Evolutionary conservation across 2,888 invertebrate species (phyloP).

Genomic region (Drosophila nr. medialis): DNA sequence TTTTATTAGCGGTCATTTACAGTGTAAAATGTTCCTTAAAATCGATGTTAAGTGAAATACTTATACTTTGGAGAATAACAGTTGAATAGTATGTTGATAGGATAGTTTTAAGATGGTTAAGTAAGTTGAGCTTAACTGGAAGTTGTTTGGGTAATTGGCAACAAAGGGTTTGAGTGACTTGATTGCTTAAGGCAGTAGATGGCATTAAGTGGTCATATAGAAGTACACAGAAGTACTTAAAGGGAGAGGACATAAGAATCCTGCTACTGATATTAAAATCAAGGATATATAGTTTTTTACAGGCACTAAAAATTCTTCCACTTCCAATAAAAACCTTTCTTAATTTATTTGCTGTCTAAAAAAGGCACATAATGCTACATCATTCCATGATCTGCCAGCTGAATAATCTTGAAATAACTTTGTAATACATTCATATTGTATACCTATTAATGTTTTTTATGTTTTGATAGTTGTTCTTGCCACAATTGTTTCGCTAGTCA

Average conservation of each 20-base stretch:
- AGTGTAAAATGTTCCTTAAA: background rate
- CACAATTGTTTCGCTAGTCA: background rate
- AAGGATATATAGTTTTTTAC: background rate
- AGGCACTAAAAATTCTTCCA: background rate
- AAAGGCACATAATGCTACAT: background rate
- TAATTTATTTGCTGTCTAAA: background rate
- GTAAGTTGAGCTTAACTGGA: background rate
- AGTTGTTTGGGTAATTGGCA: background rate
- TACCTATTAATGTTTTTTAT: background rate
- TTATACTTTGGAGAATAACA: background rate
- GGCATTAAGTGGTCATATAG: background rate
- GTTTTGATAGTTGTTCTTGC: background rate
- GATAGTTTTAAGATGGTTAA: background rate
- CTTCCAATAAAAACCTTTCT: background rate
- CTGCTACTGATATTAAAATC: background rate
- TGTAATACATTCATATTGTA: background rate
- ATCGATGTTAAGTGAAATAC: background rate
- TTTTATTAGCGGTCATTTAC: background rate
- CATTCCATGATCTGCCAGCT: background rate
- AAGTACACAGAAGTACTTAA: background rate
- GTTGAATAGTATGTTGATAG: background rate
- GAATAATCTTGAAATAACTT: background rate
- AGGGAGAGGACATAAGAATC: background rate
- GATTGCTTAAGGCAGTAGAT: background rate
- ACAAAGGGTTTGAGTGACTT: background rate